These are phyloP conservation scores for Sarcophaga peregrina DNA, from an alignment of 1,140 invertebrate species.

Conservation along the genomic window DNA sequence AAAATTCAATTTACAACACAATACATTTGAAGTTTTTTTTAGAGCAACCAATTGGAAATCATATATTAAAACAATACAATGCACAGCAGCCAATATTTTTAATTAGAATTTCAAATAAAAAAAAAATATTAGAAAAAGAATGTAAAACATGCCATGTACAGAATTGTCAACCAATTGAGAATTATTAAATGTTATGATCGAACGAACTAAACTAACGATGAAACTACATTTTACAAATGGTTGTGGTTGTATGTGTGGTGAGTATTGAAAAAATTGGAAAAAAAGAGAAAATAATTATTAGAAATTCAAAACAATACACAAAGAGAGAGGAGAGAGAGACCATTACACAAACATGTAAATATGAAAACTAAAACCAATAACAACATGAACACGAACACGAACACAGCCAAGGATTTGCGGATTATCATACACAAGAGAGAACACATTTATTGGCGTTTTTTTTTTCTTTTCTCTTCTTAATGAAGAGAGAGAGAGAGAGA, in stretches of 20 bases:
- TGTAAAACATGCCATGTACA: not conserved
- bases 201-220: not conserved
- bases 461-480: not conserved
- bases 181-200: not conserved
- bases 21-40: too few species aligned
- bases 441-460: not conserved
- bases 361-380: not conserved
- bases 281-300: not conserved
- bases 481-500: conserved; percentile 3
- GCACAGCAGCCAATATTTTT: too few species aligned
- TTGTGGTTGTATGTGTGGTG: not conserved
- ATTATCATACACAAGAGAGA: not conserved
- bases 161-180: conserved; percentile 25
- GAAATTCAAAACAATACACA: not conserved
- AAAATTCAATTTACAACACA: too few species aligned
- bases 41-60: too few species aligned
- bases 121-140: too few species aligned
- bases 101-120: too few species aligned
- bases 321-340: conserved; percentile 12
- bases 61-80: too few species aligned
- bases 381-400: not conserved
- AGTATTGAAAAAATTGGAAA: not conserved
- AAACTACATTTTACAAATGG: not conserved
- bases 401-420: not conserved
- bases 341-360: too few species aligned